phyloP scores from a whole-genome alignment of 2,797 vertebrate species.

The Oophaga sylvatica region DNA sequence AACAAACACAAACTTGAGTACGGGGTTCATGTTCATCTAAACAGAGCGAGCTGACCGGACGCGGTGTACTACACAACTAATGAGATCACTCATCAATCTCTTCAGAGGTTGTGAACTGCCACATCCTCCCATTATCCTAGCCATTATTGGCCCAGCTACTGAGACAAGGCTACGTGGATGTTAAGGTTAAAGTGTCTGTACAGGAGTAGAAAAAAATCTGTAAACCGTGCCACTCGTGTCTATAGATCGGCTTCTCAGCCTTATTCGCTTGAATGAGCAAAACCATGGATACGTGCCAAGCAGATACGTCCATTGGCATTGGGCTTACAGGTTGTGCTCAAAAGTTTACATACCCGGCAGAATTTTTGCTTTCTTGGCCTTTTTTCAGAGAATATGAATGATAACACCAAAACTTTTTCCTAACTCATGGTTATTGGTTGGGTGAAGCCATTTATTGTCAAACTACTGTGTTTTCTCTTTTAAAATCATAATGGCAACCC shows the following conservation, averaged over 20 bases:
- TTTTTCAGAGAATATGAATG: too few species aligned
- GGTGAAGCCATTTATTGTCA: too few species aligned
- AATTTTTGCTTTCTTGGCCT: too few species aligned
- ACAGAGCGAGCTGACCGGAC: slow-evolving; percentile 68
- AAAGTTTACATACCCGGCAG: too few species aligned
- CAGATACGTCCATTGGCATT: not conserved
- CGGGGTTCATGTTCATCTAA: slow-evolving; percentile 66
- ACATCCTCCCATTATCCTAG: slow-evolving; percentile 27
- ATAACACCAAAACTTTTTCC: too few species aligned
- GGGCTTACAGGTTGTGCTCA: too few species aligned
- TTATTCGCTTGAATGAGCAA: not conserved
- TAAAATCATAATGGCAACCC: too few species aligned
- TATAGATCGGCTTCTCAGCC: not conserved
- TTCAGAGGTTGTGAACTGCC: not conserved
- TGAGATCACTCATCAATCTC: slow-evolving; percentile 56
- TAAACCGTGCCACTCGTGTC: not conserved
- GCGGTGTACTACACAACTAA: slow-evolving; percentile 62
- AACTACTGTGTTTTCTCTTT: too few species aligned
- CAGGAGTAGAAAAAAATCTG: not conserved
- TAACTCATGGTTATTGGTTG: too few species aligned
- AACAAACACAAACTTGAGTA: slow-evolving; percentile 67
- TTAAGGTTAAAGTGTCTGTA: not conserved
- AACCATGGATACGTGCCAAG: not conserved
- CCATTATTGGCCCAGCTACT: not conserved
- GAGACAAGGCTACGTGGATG: slow-evolving; percentile 7